phyloP scores from a whole-genome alignment of 2,888 invertebrate species.

The Mythimna vitellina region DNA sequence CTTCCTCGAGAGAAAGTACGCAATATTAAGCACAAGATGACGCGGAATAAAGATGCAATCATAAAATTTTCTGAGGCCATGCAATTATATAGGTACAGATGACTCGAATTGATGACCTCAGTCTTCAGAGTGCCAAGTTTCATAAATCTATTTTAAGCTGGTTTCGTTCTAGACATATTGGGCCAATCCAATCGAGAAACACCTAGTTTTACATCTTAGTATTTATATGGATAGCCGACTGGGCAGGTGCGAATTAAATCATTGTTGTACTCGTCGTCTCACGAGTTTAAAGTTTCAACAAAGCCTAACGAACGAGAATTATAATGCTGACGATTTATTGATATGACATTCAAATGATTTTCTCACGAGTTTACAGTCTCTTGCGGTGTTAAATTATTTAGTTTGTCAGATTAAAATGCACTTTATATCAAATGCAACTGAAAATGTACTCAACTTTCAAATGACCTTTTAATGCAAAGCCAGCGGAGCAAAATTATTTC shows the following conservation, averaged over 20 bases:
- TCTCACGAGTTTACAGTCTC: conserved; percentile 55
- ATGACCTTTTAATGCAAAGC: neutral
- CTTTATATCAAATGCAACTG: neutral
- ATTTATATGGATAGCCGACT: conserved; percentile 12
- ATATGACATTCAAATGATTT: conserved; percentile 49
- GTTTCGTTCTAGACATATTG: conserved; percentile 54
- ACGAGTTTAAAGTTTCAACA: conserved; percentile 63
- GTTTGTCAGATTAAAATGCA: conserved; percentile 10
- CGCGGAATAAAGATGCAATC: conserved; percentile 44
- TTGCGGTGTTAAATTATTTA: conserved; percentile 27
- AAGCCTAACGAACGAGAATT: conserved; percentile 41
- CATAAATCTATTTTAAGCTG: conserved; percentile 74
- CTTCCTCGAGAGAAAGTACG: conserved; percentile 53
- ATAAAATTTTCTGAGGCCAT: conserved; percentile 35
- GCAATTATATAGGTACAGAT: conserved; percentile 33
- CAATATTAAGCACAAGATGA: conserved; percentile 30
- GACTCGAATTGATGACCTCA: conserved; percentile 73
- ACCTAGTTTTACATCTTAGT: conserved; percentile 38
- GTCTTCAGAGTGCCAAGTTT: conserved; percentile 76
- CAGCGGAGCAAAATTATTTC: neutral
- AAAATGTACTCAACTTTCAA: neutral
- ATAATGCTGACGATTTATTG: conserved; percentile 48
- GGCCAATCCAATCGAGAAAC: conserved; percentile 48
- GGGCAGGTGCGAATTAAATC: conserved; percentile 46
- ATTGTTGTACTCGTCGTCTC: conserved; percentile 45